phyloP scores from a whole-genome alignment of 2,888 invertebrate species.

The Trichacis sp. region DNA sequence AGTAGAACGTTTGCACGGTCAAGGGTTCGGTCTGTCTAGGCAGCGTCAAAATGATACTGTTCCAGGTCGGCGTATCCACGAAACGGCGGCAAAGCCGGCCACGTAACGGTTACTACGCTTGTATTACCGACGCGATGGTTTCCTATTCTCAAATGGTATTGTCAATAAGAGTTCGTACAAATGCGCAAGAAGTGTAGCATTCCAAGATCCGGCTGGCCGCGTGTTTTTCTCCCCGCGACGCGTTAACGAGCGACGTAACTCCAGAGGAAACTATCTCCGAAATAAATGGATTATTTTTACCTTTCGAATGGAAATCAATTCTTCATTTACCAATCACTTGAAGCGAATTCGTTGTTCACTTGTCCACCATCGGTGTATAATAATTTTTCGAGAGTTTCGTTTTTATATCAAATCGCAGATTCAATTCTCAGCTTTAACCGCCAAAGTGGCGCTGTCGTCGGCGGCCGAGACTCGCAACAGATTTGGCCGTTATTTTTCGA shows the following conservation, averaged over 20 bases:
- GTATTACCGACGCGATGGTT: conserved; percentile 35
- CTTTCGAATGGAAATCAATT: too few relatives aligned
- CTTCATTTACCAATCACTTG: too few relatives aligned
- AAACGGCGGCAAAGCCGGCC: conserved; percentile 61
- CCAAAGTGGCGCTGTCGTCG: too few relatives aligned
- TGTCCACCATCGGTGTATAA: too few relatives aligned
- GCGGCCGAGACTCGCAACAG: too few relatives aligned
- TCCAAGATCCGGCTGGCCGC: conserved; percentile 35
- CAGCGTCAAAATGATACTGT: conserved; percentile 38
- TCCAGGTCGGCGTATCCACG: conserved; percentile 38
- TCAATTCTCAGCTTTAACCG: too few relatives aligned
- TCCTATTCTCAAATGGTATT: conserved; percentile 48
- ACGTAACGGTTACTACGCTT: conserved; percentile 57
- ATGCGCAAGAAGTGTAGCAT: conserved; percentile 41
- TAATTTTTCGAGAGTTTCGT: too few relatives aligned
- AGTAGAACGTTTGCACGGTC: conserved; percentile 35
- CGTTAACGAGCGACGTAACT: neutral
- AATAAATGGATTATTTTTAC: too few relatives aligned
- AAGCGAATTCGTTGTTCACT: too few relatives aligned
- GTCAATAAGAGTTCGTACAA: conserved; percentile 37
- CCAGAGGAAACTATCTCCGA: too few relatives aligned
- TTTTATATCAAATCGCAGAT: too few relatives aligned
- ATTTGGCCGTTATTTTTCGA: too few relatives aligned
- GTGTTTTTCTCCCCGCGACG: conserved; percentile 12
- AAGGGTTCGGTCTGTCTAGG: conserved; percentile 37